Percentiles rank a stretch among this genome's conserved stretches.
phyloP scores from a whole-genome alignment of 2,888 invertebrate species.

The Autographa pulchrina region DNA sequence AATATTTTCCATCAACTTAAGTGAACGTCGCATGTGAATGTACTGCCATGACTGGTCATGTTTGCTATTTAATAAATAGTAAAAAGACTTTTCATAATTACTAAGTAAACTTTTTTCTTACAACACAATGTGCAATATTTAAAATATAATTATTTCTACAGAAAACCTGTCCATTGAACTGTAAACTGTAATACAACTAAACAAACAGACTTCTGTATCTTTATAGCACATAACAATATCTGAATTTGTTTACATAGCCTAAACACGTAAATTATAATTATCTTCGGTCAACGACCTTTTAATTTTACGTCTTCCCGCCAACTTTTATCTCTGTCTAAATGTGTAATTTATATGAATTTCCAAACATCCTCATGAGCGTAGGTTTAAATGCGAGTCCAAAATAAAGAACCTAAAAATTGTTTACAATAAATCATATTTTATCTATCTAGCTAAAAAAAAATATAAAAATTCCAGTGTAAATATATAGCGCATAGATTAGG shows the following conservation, averaged over 20 bases:
- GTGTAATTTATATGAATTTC: constrained; percentile 46
- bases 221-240: constrained; percentile 23
- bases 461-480: neutral
- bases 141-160: constrained; percentile 11
- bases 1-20: no score
- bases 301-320: constrained; percentile 35
- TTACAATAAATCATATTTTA: constrained; percentile 20
- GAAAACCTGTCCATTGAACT: constrained; percentile 34
- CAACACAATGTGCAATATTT: constrained; percentile 32
- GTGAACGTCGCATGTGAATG: no score
- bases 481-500: neutral
- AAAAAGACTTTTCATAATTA: neutral
- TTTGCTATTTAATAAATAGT: no score
- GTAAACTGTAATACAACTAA: constrained; percentile 40
- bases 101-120: neutral
- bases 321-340: constrained; percentile 18
- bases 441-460: neutral
- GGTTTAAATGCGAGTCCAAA: constrained; percentile 24
- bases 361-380: constrained; percentile 41
- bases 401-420: constrained; percentile 16
- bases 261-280: constrained; percentile 31
- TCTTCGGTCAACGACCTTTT: constrained; percentile 48
- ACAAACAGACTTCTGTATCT: constrained; percentile 50
- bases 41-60: no score
- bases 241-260: constrained; percentile 48